phyloP scores from a whole-genome alignment of 2,888 invertebrate species.

The Mimumesa dahlbomi region DNA sequence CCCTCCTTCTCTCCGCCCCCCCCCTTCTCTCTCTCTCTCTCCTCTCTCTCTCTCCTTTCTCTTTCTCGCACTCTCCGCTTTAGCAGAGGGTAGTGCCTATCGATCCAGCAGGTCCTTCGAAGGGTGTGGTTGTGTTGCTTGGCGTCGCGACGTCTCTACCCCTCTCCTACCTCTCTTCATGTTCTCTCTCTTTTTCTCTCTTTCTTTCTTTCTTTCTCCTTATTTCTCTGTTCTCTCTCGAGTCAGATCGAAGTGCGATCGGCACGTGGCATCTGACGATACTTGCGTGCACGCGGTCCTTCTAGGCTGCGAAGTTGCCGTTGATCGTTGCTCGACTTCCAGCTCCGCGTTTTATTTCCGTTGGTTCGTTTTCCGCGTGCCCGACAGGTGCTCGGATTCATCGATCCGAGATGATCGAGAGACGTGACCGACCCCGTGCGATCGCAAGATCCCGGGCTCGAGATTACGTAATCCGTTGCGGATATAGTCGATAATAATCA shows the following conservation, averaged over 20 bases:
- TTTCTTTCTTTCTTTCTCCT: conserved; percentile 26
- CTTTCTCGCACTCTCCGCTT: conserved; percentile 43
- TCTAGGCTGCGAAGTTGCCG: conserved; percentile 18
- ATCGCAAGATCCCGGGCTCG: not conserved
- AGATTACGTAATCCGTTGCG: conserved; percentile 4
- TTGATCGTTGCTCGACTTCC: conserved; percentile 11
- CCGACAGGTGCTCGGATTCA: no score
- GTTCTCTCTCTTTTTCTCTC: conserved; percentile 25
- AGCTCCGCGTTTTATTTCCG: not conserved
- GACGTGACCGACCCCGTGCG: no score
- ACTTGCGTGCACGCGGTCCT: conserved; percentile 50
- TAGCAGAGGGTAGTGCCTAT: conserved; percentile 64
- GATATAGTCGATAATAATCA: conserved; percentile 11
- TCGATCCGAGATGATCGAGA: no score
- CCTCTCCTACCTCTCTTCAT: conserved; percentile 5
- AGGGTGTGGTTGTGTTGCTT: conserved; percentile 69
- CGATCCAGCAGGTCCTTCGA: conserved; percentile 65
- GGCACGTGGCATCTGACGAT: conserved; percentile 71
- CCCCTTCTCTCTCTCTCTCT: conserved; percentile 15
- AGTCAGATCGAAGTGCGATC: conserved; percentile 54
- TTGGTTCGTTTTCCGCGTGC: not conserved
- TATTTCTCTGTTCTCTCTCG: conserved; percentile 30
- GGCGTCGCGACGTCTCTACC: conserved; percentile 64
- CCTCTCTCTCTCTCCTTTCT: conserved; percentile 11
- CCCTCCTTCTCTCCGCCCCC: conserved; percentile 27